Conservation (phyloP, 2,113 vertebrate species). For the Tragelaphus buxtoni region DNA sequence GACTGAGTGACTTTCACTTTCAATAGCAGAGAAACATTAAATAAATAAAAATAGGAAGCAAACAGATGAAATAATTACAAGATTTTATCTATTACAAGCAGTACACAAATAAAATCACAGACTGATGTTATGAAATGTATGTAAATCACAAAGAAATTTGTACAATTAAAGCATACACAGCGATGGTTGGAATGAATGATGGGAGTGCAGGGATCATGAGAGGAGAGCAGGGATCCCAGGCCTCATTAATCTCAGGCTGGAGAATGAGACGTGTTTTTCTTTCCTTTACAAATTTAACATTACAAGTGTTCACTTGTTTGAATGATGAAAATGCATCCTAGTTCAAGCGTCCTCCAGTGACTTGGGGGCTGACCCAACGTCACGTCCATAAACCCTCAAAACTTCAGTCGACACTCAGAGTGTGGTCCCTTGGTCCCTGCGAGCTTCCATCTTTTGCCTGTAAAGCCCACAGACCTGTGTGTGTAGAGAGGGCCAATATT, state of each 20-base stretch:
- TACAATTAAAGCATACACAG: neutral
- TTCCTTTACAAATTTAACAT: neutral
- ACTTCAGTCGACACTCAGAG: neutral
- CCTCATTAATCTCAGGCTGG: neutral
- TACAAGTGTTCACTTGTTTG: neutral
- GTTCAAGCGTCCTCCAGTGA: neutral
- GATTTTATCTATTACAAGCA: neutral
- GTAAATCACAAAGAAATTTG: neutral
- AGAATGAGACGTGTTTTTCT: neutral
- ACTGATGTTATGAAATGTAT: neutral
- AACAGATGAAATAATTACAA: neutral
- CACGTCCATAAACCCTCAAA: neutral
- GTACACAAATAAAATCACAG: neutral
- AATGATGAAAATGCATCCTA: neutral
- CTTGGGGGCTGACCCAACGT: neutral
- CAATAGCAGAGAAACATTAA: neutral
- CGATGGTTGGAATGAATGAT: accelerated
- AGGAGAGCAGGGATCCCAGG: neutral
- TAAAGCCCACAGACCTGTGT: neutral
- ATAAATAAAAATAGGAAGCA: neutral
- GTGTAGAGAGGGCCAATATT: neutral
- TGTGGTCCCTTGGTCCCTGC: accelerated
- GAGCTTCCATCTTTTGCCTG: neutral
- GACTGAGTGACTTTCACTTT: neutral
- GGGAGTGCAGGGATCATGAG: neutral